A percentile compares a stretch with the other conserved stretches of the same genome.
Evolutionary conservation across 2,113 vertebrate species (phyloP).

Genomic region (Aix galericulata): DNA sequence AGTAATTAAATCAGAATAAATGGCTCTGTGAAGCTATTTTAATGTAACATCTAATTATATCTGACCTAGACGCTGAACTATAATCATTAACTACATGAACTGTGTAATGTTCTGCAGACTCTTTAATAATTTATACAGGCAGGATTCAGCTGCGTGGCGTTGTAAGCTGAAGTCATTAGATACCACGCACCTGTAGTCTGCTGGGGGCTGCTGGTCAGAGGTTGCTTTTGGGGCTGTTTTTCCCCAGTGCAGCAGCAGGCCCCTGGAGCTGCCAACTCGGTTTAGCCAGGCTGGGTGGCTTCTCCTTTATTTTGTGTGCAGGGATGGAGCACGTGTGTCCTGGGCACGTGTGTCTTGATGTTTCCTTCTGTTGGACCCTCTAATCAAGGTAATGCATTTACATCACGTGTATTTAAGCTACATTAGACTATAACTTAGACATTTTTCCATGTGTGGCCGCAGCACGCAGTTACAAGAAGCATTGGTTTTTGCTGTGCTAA

Average conservation of each 20-base stretch:
- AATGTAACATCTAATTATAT: conserved; percentile 92
- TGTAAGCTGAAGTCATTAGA: conserved; percentile 30
- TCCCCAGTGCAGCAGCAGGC: background rate
- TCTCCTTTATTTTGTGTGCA: rapidly evolving
- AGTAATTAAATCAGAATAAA: conserved; percentile 95
- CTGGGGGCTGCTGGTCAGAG: background rate
- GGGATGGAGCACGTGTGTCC: rapidly evolving
- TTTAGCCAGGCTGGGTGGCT: background rate
- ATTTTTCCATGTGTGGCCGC: rapidly evolving
- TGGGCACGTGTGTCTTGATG: rapidly evolving
- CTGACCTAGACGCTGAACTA: conserved; percentile 92
- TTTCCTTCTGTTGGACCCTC: background rate
- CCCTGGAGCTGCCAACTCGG: rapidly evolving
- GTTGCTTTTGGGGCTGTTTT: background rate
- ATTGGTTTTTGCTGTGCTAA: background rate
- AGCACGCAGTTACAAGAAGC: background rate
- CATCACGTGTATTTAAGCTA: background rate
- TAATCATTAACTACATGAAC: conserved; percentile 91
- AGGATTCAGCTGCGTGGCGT: conserved; percentile 74
- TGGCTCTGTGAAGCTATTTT: conserved; percentile 87
- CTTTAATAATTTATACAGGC: conserved; percentile 88
- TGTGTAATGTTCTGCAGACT: conserved; percentile 83
- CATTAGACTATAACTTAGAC: background rate
- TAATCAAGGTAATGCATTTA: background rate
- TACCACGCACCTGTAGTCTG: conserved; percentile 61